Evolutionary conservation across 2,888 invertebrate genomes (phyloP), one percentile per base, ranked within the genome.

Genomic region (Drosophila monieri): DNA sequence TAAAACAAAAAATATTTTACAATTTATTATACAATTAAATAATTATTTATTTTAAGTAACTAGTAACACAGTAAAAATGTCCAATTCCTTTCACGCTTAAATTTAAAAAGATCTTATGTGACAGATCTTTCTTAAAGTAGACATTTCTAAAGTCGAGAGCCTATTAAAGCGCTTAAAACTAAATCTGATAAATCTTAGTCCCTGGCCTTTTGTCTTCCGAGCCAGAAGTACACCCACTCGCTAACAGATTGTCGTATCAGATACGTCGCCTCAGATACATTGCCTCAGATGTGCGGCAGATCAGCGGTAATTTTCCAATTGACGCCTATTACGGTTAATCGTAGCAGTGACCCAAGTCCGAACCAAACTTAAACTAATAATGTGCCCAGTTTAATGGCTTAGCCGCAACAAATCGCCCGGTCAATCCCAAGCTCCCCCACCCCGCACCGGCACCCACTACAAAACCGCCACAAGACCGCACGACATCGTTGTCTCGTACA

Each of bases 271-370:
- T 21, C 18, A 43, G 25, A 21, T 39, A 56, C 23, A 18, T 30
- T 35, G 69, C 47, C 67, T 62, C 54, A 57, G 46, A 41, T 61
- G 67, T 83, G 76, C 71, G 71, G 79, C 85, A 67, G 78, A 87
- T 87, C 78, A 73, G 62, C 80, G 79, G 78, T 77, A 85, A 85
- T 85, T 85, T 85, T 88, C 75, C 85, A 85, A 85, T 85, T 85
- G 80, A 80, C 88, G 85, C 87, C 85, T 74, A 88, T 85, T 85
- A 88, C 74, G 74, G 74, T 84, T 84, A 85, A 85, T 83, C 88
- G 85, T 78, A 84, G 85, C 85, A 80, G 74, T 85, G 85, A 85
- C 87, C 85, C 88, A 88, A 88, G 85, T 86, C 88, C 78, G 80
- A 75, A 88, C 85, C 72, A 74, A 69, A 78, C 85, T 88, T 84